Evolutionary conservation across 30 jellyfish, hydroid and myxozoan species (phyloP).

Genomic region (Aurelia sp.): DNA sequence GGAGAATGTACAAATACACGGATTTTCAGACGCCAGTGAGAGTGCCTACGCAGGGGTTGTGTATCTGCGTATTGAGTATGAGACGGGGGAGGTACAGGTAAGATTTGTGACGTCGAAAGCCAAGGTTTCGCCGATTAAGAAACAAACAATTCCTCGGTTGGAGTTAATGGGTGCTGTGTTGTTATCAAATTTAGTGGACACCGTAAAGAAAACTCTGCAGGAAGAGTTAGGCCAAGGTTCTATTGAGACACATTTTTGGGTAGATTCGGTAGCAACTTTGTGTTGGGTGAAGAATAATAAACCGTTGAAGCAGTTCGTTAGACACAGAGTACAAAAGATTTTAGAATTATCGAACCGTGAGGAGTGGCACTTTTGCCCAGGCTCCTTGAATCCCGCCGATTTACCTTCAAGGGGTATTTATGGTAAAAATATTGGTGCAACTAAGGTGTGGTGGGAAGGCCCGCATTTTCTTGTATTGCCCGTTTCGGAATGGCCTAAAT

Average conservation of each 20-base stretch:
- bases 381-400: constrained; percentile 16
- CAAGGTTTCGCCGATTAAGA: constrained; percentile 75
- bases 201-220: not conserved
- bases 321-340: constrained; percentile 23
- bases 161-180: constrained; percentile 78
- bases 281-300: constrained; percentile 56
- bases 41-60: constrained; percentile 72
- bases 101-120: constrained; percentile 73
- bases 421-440: constrained; percentile 17
- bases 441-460: constrained; percentile 35
- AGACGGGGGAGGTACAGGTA: constrained; percentile 49
- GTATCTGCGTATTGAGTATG: constrained; percentile 57
- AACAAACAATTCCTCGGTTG: constrained; percentile 67
- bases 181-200: not conserved
- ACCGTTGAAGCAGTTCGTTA: constrained; percentile 11
- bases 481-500: too few species aligned
- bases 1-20: constrained; percentile 55
- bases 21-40: constrained; percentile 75
- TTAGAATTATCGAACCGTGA: constrained; percentile 12
- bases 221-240: not conserved
- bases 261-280: constrained; percentile 36
- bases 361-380: constrained; percentile 26
- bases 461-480: not conserved
- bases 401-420: constrained; percentile 14
- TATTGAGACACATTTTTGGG: constrained; percentile 24